Base-by-base conservation (phyloP, 2,888 invertebrate species). In the Thymelicus sylvestris region DNA sequence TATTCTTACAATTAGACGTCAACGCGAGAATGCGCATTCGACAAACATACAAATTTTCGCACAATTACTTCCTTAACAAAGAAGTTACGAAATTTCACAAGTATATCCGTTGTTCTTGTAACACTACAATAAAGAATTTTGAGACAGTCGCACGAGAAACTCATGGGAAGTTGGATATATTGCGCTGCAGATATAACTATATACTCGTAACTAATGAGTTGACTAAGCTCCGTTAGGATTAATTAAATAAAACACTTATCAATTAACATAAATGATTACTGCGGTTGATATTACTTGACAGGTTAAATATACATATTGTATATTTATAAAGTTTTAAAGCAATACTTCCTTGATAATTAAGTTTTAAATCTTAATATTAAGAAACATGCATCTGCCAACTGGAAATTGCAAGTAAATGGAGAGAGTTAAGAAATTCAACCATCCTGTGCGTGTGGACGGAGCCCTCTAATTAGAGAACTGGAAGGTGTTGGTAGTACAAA, bases 1-100 rank as follows among this genome's bases (percentile, higher is more conserved):
- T 66, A 66, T 66, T 70, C 70, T 66, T 61, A 47, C 44, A 71
- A 66, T 71, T 71, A 71, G 61, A 62, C 61, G 47, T 71, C 71
- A 62, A 75, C 72, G 77, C 75, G 78, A 82, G 78, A 84, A 82
- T 79, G 79, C 80, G 76, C 79, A 82, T 81, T 74, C 76, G 75
- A 77, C 76, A 73, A 81, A 80, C 75, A 78, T 81, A 79, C 76
- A 77, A 72, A 71, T 80, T 79, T 91, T 92, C 92, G 85, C 92
- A 92, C 90, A 84, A 89, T 89, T 87, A 91, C 90, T 90, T 91
- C 90, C 89, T 88, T 80, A 81, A 88, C 89, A 91, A 91, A 87
- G 89, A 87, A 86, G 86, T 91, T 90, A 91, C 90, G 88, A 91
- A 90, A 90, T 85, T 83, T 85, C 85, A 83, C 81, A 83, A 81